phyloP scores from a whole-genome alignment of 2,797 vertebrate genomes.

The Rhincodon typus region DNA sequence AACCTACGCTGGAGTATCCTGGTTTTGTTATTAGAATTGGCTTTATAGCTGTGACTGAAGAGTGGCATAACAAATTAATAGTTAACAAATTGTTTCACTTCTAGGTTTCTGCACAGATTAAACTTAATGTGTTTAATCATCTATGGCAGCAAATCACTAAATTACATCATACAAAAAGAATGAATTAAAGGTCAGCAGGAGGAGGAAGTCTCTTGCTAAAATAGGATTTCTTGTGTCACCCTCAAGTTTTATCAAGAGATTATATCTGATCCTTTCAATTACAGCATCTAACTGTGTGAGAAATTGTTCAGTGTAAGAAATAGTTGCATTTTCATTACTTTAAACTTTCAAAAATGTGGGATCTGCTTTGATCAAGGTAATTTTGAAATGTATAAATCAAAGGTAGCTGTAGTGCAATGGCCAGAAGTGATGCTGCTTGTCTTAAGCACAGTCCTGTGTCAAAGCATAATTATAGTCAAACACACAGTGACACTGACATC shows the following conservation, averaged over 20 bases:
- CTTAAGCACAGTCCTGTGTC: background rate
- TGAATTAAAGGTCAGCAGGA: background rate
- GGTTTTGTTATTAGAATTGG: background rate
- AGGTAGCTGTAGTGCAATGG: background rate
- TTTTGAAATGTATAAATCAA: background rate
- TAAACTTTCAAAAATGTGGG: background rate
- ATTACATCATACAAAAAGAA: background rate
- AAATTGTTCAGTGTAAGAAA: background rate
- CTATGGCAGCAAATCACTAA: background rate
- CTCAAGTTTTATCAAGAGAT: background rate
- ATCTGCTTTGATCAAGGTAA: background rate
- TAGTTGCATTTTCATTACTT: background rate
- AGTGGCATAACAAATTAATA: background rate
- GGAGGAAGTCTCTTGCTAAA: background rate
- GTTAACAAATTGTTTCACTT: background rate
- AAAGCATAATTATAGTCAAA: background rate
- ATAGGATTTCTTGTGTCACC: background rate
- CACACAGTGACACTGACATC: background rate
- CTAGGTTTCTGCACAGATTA: background rate
- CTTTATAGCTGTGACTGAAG: background rate
- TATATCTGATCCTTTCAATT: background rate
- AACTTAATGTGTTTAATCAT: background rate
- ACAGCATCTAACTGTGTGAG: background rate
- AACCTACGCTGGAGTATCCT: background rate
- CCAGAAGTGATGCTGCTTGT: background rate